Percentiles rank a stretch among this genome's conserved stretches.
phyloP scores from a whole-genome alignment of 1,140 invertebrate genomes.

The Drosophila pandora region DNA sequence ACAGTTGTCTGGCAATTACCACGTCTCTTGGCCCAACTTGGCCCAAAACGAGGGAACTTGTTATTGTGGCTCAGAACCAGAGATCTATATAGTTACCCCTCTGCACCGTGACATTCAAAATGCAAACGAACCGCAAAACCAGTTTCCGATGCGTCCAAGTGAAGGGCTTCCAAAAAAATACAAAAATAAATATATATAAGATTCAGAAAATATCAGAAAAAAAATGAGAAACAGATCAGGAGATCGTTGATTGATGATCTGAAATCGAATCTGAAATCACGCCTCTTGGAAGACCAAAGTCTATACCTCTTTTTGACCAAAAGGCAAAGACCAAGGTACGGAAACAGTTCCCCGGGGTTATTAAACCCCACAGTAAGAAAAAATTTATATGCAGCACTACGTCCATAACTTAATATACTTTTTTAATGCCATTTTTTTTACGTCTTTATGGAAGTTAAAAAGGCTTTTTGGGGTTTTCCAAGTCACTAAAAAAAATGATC shows the following conservation, averaged over 20 bases:
- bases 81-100: slow-evolving; percentile 3
- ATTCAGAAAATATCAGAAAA: slow-evolving; percentile 11
- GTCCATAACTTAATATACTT: background rate
- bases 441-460: background rate
- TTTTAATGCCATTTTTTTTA: background rate
- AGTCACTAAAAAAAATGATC: background rate
- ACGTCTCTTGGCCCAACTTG: slow-evolving; percentile 7
- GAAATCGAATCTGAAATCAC: background rate
- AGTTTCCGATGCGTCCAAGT: slow-evolving; percentile 55
- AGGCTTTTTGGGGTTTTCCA: background rate
- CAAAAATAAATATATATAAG: background rate
- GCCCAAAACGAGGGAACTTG: slow-evolving; percentile 22
- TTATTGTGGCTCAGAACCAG: slow-evolving; percentile 52
- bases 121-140: slow-evolving; percentile 52
- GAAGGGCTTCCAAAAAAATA: slow-evolving; percentile 27
- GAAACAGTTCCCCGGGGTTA: slow-evolving; percentile 45
- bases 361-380: slow-evolving; percentile 18
- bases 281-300: slow-evolving; percentile 19
- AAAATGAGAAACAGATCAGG: slow-evolving; percentile 7
- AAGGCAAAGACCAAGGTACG: slow-evolving; percentile 31
- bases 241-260: slow-evolving; percentile 52
- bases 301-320: background rate
- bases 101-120: slow-evolving; percentile 59
- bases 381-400: slow-evolving; percentile 17
- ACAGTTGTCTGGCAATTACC: slow-evolving; percentile 40